phyloP scores from a whole-genome alignment of 2,113 vertebrate genomes.

The Cervus canadensis region DNA sequence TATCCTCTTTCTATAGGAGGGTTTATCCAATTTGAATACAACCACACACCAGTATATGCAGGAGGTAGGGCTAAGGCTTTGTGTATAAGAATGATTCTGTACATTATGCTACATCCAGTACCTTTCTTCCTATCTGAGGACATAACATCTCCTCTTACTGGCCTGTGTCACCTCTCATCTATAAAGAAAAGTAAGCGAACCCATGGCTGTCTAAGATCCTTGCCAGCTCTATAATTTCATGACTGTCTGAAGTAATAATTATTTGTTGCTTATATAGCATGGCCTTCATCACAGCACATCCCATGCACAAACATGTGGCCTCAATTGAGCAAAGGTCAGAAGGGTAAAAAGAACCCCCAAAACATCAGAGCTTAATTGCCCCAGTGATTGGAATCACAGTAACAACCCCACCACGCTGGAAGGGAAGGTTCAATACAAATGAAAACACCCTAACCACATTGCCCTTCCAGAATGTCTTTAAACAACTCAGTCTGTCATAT shows the following conservation, averaged over 20 bases:
- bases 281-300: background rate
- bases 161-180: background rate
- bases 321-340: background rate
- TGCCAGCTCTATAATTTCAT: background rate
- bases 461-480: background rate
- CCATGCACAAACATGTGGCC: background rate
- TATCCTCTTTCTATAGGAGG: background rate
- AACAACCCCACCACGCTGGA: background rate
- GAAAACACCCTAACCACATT: background rate
- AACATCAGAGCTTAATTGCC: background rate
- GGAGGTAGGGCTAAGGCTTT: background rate
- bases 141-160: background rate
- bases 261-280: background rate
- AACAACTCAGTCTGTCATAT: background rate
- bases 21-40: background rate
- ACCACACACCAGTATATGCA: background rate
- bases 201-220: background rate
- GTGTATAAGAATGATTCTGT: background rate
- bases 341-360: background rate
- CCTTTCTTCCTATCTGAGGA: background rate
- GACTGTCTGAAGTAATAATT: background rate
- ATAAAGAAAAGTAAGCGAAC: background rate
- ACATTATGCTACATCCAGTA: background rate
- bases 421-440: background rate
- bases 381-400: background rate